Evolutionary conservation across 2,113 vertebrate species (phyloP).

Genomic region (Cathartes aura): DNA sequence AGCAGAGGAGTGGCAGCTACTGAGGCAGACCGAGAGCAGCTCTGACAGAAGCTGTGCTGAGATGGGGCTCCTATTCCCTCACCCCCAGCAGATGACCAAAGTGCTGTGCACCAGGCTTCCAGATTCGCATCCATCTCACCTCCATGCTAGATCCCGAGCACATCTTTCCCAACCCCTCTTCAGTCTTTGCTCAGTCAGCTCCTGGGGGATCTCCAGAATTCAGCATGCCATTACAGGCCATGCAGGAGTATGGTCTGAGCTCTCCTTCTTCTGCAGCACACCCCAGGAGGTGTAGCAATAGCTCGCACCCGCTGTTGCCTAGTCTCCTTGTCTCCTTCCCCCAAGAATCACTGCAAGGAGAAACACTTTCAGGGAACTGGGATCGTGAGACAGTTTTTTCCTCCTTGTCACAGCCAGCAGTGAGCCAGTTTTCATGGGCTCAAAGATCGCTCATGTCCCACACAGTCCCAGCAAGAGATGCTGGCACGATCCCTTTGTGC

Average conservation of each 20-base stretch:
- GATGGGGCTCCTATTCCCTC: neutral
- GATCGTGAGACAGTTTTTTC: rapidly evolving
- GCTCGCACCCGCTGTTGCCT: neutral
- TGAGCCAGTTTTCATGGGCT: neutral
- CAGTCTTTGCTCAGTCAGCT: neutral
- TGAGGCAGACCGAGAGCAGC: neutral
- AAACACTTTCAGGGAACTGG: neutral
- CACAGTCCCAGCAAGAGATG: neutral
- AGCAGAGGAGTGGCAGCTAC: neutral
- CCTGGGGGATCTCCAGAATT: neutral
- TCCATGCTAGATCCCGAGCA: rapidly evolving
- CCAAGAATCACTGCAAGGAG: neutral
- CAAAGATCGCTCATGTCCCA: neutral
- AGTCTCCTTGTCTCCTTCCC: neutral
- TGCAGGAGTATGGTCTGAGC: neutral
- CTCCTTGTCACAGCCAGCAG: neutral
- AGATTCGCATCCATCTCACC: neutral
- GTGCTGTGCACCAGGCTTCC: neutral
- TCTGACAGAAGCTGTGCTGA: neutral
- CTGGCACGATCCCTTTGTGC: neutral
- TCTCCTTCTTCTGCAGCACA: neutral
- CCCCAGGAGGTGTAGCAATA: neutral
- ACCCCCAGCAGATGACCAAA: neutral
- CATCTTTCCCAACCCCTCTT: neutral
- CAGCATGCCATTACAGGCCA: rapidly evolving